Evolutionary conservation across 2,888 invertebrate genomes (phyloP), one percentile per base, ranked within the genome.

Genomic region (Helobdella robusta): DNA sequence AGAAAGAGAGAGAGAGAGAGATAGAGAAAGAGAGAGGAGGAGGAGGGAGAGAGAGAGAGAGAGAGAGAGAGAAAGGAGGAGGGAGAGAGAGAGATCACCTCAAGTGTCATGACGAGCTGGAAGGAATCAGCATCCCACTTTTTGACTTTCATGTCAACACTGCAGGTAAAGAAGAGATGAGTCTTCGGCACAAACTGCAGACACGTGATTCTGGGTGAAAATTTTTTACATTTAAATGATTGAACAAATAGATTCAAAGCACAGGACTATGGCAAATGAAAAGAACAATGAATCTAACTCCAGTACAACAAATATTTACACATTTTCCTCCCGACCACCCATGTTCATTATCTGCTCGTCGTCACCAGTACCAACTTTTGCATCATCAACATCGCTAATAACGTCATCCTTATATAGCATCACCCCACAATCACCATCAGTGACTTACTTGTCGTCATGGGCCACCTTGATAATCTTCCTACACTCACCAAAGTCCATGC

Each of bases 401-500:
- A 52, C 52, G 8, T 18, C 52, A 52, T 11, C 23, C 23, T 23
- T 11, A 8, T 11, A 8, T 52, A 20, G 8, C 6, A 30, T 28
- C 28, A 32, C 28, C 23, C 11, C 60, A 60, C n/a, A 28, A 60
- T 5, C 40, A 60, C 35, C 44, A 40, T 40, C 44, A 52, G 8
- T 6, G 23, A 50, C 56, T 70, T 69, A 82, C 81, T 79, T 79
- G 79, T 94, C 93, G 74, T 95, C 92, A 79, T 98, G 97, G 0
- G 94, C 95, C 79, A 94, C 91, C 32, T 65, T 65, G 72, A 97
- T 84, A 0, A 93, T 93, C 74, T 80, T 81, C 81, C 93, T 95
- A 73, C 94, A 95, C 79, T 98, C 94, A n/a, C 97, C 97, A 78
- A 93, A 97, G 81, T 97, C 94, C 81, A 97, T 84, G 40, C 97